These are phyloP conservation scores for Macquaria australasica DNA, from an alignment of 2,113 vertebrate species.

Conservation along the genomic window DNA sequence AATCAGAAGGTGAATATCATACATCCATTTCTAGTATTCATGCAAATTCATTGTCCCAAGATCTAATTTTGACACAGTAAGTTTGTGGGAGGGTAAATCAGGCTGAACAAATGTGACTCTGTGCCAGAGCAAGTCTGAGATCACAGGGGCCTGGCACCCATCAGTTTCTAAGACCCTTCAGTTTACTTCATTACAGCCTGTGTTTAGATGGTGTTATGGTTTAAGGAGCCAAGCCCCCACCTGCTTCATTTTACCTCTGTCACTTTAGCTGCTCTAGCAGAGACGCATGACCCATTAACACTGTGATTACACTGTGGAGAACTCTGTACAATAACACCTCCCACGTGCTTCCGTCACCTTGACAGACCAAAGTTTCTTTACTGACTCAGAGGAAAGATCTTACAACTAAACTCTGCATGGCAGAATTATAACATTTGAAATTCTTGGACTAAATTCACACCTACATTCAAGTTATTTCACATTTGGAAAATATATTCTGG, in stretches of 20 bases:
- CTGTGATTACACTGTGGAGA: constrained; percentile 50
- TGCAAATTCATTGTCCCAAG: not conserved
- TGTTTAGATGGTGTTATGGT: constrained; percentile 71
- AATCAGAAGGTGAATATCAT: constrained; percentile 9
- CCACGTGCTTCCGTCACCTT: constrained; percentile 47
- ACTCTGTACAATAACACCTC: constrained; percentile 64
- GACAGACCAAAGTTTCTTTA: constrained; percentile 7
- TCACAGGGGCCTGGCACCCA: constrained; percentile 18
- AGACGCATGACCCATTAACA: constrained; percentile 58
- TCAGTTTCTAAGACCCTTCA: constrained; percentile 24
- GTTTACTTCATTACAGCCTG: constrained; percentile 72
- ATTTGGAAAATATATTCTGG: not conserved
- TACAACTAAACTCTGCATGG: not conserved
- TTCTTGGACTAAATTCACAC: not conserved
- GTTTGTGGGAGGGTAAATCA: constrained; percentile 18
- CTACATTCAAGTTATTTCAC: not conserved
- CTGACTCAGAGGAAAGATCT: constrained; percentile 28
- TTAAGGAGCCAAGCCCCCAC: constrained; percentile 67
- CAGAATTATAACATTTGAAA: not conserved
- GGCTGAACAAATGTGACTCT: constrained; percentile 24
- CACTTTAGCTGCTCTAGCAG: constrained; percentile 60
- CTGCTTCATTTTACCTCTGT: constrained; percentile 77
- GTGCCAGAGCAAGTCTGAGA: constrained; percentile 10
- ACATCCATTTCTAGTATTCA: constrained; percentile 11
- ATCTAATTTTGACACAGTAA: not conserved